phyloP scores from a whole-genome alignment of 2,888 invertebrate species.

The Drosophila planitibia region DNA sequence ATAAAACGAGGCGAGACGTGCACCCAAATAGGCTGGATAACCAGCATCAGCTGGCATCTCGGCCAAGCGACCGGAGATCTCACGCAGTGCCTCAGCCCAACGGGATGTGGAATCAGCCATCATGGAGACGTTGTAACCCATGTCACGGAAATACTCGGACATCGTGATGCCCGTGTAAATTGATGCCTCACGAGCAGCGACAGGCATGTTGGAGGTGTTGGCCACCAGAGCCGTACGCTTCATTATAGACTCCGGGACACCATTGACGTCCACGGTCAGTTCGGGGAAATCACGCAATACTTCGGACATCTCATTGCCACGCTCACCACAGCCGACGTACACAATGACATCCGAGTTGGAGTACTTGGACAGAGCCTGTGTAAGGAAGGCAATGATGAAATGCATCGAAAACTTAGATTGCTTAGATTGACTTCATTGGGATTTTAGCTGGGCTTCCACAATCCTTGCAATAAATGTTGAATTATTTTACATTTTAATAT shows the following conservation, averaged over 20 bases:
- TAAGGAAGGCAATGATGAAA: neutral
- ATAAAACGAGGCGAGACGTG: slow-evolving; percentile 99
- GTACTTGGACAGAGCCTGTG: slow-evolving; percentile 97
- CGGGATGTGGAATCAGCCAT: slow-evolving; percentile 99
- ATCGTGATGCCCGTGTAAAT: slow-evolving; percentile 99
- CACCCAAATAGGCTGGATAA: slow-evolving; percentile 99
- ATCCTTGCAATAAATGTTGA: neutral
- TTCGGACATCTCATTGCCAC: slow-evolving; percentile 99
- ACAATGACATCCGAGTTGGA: slow-evolving; percentile 99
- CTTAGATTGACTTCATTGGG: neutral
- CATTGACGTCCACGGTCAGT: slow-evolving; percentile 97
- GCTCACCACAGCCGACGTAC: slow-evolving; percentile 99
- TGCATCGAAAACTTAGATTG: neutral
- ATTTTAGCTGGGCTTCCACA: neutral
- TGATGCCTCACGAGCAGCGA: slow-evolving; percentile 99
- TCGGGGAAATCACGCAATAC: slow-evolving; percentile 99
- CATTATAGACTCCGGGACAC: slow-evolving; percentile 99
- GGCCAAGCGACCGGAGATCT: slow-evolving; percentile 99
- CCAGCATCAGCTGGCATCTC: slow-evolving; percentile 99
- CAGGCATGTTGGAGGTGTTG: slow-evolving; percentile 99
- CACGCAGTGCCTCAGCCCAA: slow-evolving; percentile 99
- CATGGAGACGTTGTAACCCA: slow-evolving; percentile 99
- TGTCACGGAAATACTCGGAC: slow-evolving; percentile 99
- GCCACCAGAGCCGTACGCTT: slow-evolving; percentile 99
- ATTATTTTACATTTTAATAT: too few relatives aligned